These are phyloP conservation scores for Ciconia maguari DNA, from an alignment of 2,113 vertebrate species.

Conservation along the genomic window DNA sequence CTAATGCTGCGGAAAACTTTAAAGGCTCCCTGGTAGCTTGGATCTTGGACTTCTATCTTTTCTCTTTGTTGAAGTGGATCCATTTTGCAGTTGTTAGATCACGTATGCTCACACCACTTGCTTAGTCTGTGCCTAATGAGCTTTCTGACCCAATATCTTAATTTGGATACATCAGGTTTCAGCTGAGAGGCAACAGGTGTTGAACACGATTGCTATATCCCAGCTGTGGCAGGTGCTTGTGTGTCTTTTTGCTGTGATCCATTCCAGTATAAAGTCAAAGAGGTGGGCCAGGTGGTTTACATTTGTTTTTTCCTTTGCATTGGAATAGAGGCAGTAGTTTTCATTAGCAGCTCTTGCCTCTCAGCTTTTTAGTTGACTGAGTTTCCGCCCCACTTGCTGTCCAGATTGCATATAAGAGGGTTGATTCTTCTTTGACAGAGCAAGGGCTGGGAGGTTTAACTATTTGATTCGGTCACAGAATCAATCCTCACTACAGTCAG, in stretches of 20 bases:
- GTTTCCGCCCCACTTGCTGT: neutral
- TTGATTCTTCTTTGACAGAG: conserved; percentile 17
- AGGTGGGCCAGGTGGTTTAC: neutral
- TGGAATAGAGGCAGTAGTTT: neutral
- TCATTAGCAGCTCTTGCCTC: neutral
- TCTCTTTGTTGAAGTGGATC: neutral
- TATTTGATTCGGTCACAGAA: neutral
- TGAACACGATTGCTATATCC: neutral
- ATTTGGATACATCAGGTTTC: neutral
- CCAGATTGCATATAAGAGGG: neutral
- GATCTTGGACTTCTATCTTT: neutral
- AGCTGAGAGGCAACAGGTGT: neutral
- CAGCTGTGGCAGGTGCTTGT: neutral
- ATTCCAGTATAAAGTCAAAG: neutral
- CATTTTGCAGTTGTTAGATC: neutral
- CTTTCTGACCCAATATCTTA: neutral
- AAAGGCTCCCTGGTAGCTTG: neutral
- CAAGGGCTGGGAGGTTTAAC: neutral
- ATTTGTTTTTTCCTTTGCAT: neutral
- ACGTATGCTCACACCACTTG: neutral
- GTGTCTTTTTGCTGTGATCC: neutral
- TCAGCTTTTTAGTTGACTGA: neutral
- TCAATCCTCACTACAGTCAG: neutral
- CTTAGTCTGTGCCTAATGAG: neutral
- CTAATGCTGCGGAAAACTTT: neutral